phyloP scores from a whole-genome alignment of 2,888 invertebrate species.

The Podotricha telesiphe region DNA sequence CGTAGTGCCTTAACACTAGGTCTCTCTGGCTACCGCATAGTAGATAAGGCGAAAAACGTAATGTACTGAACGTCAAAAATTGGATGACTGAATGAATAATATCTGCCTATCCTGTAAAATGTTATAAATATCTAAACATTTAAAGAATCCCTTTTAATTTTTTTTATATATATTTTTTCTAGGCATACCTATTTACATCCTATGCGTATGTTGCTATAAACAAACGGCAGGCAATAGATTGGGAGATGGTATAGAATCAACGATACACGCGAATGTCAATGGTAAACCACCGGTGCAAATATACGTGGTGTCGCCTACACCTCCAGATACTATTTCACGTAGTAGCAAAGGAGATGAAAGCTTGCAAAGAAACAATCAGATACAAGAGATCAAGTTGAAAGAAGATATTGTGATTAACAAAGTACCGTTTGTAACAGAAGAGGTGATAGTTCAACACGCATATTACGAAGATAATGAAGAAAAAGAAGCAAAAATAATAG shows the following conservation, averaged over 20 bases:
- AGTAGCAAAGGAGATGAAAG: conserved; percentile 55
- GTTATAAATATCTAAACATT: too few relatives aligned
- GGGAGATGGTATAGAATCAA: conserved; percentile 52
- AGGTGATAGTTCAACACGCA: conserved; percentile 63
- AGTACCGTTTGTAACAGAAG: conserved; percentile 56
- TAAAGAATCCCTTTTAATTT: too few relatives aligned
- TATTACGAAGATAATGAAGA: conserved; percentile 69
- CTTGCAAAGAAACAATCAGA: conserved; percentile 41
- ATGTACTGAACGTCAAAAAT: too few relatives aligned
- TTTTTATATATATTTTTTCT: too few relatives aligned
- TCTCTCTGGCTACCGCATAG: too few relatives aligned
- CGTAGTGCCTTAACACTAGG: too few relatives aligned
- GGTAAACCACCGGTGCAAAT: conserved; percentile 72
- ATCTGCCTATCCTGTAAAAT: too few relatives aligned
- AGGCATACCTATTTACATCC: conserved; percentile 73
- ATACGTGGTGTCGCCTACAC: conserved; percentile 71
- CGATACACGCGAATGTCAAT: conserved; percentile 56
- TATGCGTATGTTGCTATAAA: conserved; percentile 65
- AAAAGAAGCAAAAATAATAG: conserved; percentile 78
- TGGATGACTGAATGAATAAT: too few relatives aligned
- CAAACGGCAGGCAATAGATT: conserved; percentile 51
- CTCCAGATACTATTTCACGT: conserved; percentile 63
- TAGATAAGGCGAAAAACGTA: too few relatives aligned
- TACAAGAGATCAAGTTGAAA: conserved; percentile 50
- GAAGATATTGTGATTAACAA: conserved; percentile 50